Evolutionary conservation across 2,797 vertebrate species (phyloP).

Genomic region (Graptemys geographica): DNA sequence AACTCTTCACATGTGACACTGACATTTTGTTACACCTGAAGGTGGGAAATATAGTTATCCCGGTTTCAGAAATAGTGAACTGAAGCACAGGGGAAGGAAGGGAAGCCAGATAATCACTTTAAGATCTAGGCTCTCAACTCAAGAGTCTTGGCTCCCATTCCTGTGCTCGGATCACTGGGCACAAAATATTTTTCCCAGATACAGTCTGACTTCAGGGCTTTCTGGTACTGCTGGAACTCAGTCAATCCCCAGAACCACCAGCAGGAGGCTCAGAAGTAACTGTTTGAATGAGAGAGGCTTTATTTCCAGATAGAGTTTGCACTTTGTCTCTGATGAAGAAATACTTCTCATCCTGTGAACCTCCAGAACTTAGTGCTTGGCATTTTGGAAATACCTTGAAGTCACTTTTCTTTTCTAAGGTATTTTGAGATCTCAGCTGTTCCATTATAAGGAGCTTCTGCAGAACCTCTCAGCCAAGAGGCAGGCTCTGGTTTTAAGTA

Average conservation of each 20-base stretch:
- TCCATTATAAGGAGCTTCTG: neutral
- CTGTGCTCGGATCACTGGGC: neutral
- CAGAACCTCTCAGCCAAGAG: neutral
- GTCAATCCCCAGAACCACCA: too few species aligned
- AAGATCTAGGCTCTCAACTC: neutral
- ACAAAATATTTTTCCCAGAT: neutral
- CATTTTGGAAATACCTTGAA: neutral
- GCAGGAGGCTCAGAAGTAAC: neutral
- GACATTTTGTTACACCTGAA: neutral
- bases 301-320: neutral
- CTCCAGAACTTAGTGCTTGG: neutral
- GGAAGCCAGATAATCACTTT: neutral
- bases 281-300: neutral
- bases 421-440: neutral
- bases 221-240: neutral
- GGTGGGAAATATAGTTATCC: neutral
- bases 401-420: neutral
- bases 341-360: neutral
- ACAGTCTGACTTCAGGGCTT: neutral
- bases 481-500: neutral
- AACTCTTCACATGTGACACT: neutral
- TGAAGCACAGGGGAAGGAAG: neutral
- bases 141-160: neutral
- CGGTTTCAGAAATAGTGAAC: neutral
- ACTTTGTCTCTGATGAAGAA: neutral